Conservation (phyloP, 2,888 invertebrate genomes). For the Tenthredo scrophulariae region DNA sequence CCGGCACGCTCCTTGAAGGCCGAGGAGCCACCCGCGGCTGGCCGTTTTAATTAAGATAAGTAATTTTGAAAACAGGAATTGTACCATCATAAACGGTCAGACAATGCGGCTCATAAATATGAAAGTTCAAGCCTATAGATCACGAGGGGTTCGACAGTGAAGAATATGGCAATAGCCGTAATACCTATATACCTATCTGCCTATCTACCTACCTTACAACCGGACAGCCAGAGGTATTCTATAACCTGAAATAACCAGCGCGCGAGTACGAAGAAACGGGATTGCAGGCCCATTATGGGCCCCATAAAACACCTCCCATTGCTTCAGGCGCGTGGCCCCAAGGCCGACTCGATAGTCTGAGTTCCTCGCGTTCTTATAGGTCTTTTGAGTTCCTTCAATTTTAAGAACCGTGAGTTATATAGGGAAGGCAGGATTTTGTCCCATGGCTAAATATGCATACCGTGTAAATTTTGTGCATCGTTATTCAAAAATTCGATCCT, state of each 20-base stretch:
- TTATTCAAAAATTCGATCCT: not conserved
- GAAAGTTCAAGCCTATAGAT: constrained; percentile 66
- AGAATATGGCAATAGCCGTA: constrained; percentile 47
- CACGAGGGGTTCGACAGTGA: constrained; percentile 53
- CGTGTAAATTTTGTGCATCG: not conserved
- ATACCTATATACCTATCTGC: not conserved
- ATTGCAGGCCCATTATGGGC: constrained; percentile 71
- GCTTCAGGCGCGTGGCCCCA: constrained; percentile 71
- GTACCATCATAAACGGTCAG: constrained; percentile 71
- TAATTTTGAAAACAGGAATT: constrained; percentile 74
- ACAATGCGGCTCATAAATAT: constrained; percentile 73
- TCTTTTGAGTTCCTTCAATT: not conserved
- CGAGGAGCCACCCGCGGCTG: constrained; percentile 64
- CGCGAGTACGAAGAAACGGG: constrained; percentile 59
- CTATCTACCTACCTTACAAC: not conserved
- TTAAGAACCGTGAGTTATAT: not conserved
- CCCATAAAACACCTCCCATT: constrained; percentile 58
- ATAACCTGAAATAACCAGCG: constrained; percentile 37
- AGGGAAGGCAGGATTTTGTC: not conserved
- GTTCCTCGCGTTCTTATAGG: not conserved
- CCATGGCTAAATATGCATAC: not conserved
- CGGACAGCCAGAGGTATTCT: constrained; percentile 32
- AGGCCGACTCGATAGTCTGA: constrained; percentile 62
- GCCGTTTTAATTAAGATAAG: constrained; percentile 75
- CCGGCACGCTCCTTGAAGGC: constrained; percentile 49